Evolutionary conservation across 2,888 invertebrate species (phyloP), one percentile per base, ranked within the genome.

Genomic region (Tachina lurida): DNA sequence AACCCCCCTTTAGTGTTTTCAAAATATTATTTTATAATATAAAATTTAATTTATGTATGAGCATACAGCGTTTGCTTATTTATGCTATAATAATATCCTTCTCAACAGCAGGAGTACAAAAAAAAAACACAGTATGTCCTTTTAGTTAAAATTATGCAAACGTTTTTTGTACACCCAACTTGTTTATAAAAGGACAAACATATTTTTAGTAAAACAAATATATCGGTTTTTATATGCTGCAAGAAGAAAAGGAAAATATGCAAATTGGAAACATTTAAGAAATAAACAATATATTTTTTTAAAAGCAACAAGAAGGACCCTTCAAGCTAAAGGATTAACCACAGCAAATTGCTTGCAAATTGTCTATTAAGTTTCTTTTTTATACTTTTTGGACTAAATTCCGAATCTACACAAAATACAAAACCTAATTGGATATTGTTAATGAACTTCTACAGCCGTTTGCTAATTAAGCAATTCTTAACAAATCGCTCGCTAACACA

Each of bases 301-400:
- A 22, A 41, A 22, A 22, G n/a, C 31, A 52, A 52, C 41, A 31
- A 43, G 41, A 54, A 75, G 63, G 13, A 75, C 39, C 47, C 17
- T 76, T 67, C 15, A 65, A 76, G 39, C 67, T 10, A 22, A 31
- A 56, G 22, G 54, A 63, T 39, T 54, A 45, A 17, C 63, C 67
- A 67, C 58, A 63, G 54, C 67, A 68, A 68, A 31, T 62, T 62
- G n/a, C 12, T 10, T 7, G 8, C 17, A 68, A 68, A 54, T 54
- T 10, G 12, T 62, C 43, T 43, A 17, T 62, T 17, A 41, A 62
- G 17, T 13, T 54, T 8, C 17, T 19, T 7, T 22, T 65, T 19
- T 41, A 31, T 31, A 31, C 5, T 31, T 31, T 31, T 7, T 41
- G 1, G 41, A 17, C 41, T 31, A 39, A 8, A 60, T 60, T 73